Base-by-base conservation (phyloP, 2,797 vertebrate species). In the Aratinga solstitialis region DNA sequence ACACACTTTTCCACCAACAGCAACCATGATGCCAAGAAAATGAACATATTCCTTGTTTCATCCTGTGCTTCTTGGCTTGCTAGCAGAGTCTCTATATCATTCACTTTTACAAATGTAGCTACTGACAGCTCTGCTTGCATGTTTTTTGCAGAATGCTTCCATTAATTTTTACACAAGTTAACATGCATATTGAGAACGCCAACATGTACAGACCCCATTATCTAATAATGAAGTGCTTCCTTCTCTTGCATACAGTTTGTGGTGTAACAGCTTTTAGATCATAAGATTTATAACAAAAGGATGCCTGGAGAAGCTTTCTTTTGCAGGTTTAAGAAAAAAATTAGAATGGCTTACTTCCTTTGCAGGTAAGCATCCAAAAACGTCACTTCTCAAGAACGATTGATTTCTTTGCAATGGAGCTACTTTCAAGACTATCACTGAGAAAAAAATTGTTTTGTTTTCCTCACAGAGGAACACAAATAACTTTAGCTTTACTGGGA, bases 281-380 rank as follows among this genome's bases (percentile, higher is more conserved):
- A n/a, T 30, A 92, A 84, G 71, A 79, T 93, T 91, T 71, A 43
- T 42, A 93, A 88, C 26, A 76, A 96, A 96, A 94, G 16, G 6
- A 89, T 87, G 63, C 42, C 84, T 20, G 22, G 85, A 93, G 88
- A 32, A 93, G 62, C 11, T 84, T 92, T 62, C 36, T 67, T 89
- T 61, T 65, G 11, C 34, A 76, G 67, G 36, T 79, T 86, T 7
- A 27, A 34, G 59, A 72, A 83, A 59, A 42, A 12, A 18, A n/a
- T 11, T 26, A n/a, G 43, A 61, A 81, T 26, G 23, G 27, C 71
- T 84, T 63, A 54, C 30, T 69, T 81, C 34, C 40, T 88, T 66
- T 82, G 27, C 48, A 89, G 80, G 72, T 40, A 90, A 84, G 15
- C 15, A 67, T 38, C 14, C 51, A 85, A 77, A 94, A 90, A 68